Percentiles rank a stretch among this genome's conserved stretches.
phyloP scores from a whole-genome alignment of 2,113 vertebrate genomes.

The Xiphophorus couchianus region DNA sequence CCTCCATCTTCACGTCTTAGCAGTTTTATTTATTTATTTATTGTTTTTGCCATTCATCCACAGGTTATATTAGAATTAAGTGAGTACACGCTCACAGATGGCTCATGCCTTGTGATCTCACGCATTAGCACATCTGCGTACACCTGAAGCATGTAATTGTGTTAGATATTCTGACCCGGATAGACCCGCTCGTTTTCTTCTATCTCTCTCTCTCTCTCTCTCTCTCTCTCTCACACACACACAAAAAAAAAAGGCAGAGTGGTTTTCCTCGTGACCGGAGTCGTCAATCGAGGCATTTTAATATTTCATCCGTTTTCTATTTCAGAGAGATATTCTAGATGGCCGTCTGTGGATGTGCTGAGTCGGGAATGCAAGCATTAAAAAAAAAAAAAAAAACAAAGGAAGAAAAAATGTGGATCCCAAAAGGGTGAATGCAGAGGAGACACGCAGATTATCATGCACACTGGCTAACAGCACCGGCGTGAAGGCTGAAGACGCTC shows the following conservation, averaged over 20 bases:
- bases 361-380: not conserved
- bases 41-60: slow-evolving; percentile 4
- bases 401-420: not conserved
- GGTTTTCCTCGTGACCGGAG: slow-evolving; percentile 26
- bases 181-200: slow-evolving; percentile 5
- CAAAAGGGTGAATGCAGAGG: not conserved
- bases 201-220: not conserved
- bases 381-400: not conserved
- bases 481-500: slow-evolving; percentile 24
- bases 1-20: slow-evolving; percentile 12
- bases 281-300: slow-evolving; percentile 56
- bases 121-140: slow-evolving; percentile 26
- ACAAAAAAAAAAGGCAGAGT: slow-evolving; percentile 7
- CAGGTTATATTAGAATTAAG: slow-evolving; percentile 6
- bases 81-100: not conserved
- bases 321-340: slow-evolving; percentile 22
- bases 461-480: slow-evolving; percentile 11
- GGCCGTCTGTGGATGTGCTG: not conserved
- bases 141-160: slow-evolving; percentile 14
- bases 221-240: not conserved
- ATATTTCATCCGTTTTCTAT: slow-evolving; percentile 63
- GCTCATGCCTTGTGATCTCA: not conserved
- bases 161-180: slow-evolving; percentile 13
- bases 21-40: too few relatives aligned
- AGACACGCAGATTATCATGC: slow-evolving; percentile 32